Evolutionary conservation across 64 coral and sea anemone species (phyloP), one percentile per base, ranked within the genome.

Genomic region (Pocillopora verrucosa): DNA sequence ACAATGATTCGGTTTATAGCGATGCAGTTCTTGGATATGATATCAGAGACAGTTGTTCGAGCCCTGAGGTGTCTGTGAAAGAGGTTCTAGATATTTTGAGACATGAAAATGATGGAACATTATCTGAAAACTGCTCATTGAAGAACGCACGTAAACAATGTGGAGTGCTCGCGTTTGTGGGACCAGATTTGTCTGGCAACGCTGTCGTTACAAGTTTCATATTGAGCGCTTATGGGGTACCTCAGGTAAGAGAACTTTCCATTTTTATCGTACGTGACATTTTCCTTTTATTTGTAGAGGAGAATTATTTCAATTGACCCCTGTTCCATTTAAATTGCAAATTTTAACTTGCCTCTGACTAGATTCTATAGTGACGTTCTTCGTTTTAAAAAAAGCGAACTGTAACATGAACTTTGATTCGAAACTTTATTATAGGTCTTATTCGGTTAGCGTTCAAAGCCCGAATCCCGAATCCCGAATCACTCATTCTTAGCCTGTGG

Each of bases 11-110:
- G 10, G 26, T 59, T 61, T 24, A 24, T 35, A 19, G 7, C 13
- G 93, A 75, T 69, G 30, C 4, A 17, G 64, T 88, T 7, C 61
- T 97, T 11, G 95, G 92, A 17, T 97, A 97, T 22, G 88, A 93
- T 65, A 79, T 97, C 13, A 80, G 88, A 88, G 95, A 97, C 61
- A 93, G 91, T 19, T 97, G 95, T 20, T 67, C 88, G 13, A 79
- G 60, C 34, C 61, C 89, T 1, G 58, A 14, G 13, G 12, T 78
- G 6, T 73, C 84, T 37, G 63, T 90, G 10, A 80, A 36, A 75
- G 83, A 90, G n/a, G 61, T 92, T 9, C 25, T 82, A 22, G 80
- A 76, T 24, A 57, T 85, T 56, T 36, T 90, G 74, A 34, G 61
- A 58, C 22, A 34, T 41, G 41, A 65, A 19, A 67, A 41, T 1